These are phyloP conservation scores for Lycodopsis pacificus DNA, from an alignment of 2,797 vertebrate species.

Conservation along the genomic window DNA sequence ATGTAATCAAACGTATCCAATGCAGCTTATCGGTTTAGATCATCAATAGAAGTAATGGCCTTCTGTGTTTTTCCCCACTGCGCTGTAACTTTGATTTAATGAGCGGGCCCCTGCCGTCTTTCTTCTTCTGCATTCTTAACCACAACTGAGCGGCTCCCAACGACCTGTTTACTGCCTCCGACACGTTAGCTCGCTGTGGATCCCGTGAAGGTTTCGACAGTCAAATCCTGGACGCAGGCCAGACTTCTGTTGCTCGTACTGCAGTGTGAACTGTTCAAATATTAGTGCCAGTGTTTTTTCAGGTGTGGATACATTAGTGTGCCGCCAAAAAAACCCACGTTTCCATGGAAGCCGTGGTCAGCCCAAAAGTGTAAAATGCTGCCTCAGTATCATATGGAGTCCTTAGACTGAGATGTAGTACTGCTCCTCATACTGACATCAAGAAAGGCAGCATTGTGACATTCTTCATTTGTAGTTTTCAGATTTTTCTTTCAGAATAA, in stretches of 20 bases:
- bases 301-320: conserved; percentile 82
- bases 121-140: conserved; percentile 36
- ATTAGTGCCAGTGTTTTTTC: conserved; percentile 87
- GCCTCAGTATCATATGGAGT: conserved; percentile 68
- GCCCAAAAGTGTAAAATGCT: conserved; percentile 65
- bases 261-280: conserved; percentile 81
- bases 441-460: conserved; percentile 22
- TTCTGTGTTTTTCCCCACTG: not conserved
- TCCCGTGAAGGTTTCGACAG: conserved; percentile 76
- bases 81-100: not conserved
- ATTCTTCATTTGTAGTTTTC: not conserved
- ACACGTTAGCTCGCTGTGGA: conserved; percentile 67
- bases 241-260: conserved; percentile 74
- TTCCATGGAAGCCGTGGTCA: conserved; percentile 79
- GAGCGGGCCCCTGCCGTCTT: accelerated
- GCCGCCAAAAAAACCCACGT: conserved; percentile 72
- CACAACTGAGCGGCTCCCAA: conserved; percentile 49
- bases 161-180: conserved; percentile 73
- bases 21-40: not conserved
- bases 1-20: not conserved
- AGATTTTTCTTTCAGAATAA: conserved; percentile 4
- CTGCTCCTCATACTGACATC: conserved; percentile 52
- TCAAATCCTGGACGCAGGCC: conserved; percentile 74
- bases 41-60: not conserved
- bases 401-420: conserved; percentile 65